Evolutionary conservation across 2,797 vertebrate species (phyloP), one percentile per base, ranked within the genome.

Genomic region (Naso thynnoides): DNA sequence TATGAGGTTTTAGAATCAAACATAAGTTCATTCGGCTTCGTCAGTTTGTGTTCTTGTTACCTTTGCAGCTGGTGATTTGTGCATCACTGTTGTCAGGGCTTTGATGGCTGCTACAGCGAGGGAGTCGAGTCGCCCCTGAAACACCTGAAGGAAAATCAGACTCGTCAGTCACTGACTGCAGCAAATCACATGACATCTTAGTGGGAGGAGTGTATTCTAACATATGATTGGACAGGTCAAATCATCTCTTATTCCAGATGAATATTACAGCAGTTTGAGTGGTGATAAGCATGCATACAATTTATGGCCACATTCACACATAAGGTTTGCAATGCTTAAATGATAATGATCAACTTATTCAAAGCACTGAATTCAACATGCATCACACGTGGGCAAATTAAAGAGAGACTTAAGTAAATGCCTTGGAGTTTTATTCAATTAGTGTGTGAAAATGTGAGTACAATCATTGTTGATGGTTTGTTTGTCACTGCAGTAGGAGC

Each of bases 1-100:
- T 9, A n/a, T 33, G 7, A 10, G 7, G 33, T 10, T 33, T 33
- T 33, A 33, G 33, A 33, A 33, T 33, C 10, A 6, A 33, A 10
- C 33, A 33, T 6, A 33, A 41, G 39, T 41, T 1, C 6, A 14
- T 41, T 18, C 4, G 13, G 16, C 14, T 4, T 41, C 36, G 36
- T 38, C 36, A 38, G 6, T 41, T 11, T 23, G 27, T 47, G 42
- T 2, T 39, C 2, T 5, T 18, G 75, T 88, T 86, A 97, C 98
- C 97, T 99, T 99, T 84, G 98, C 98, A 89, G 97, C 97, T 31
- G 98, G 98, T 55, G 98, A 99, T 89, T 96, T 98, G 86, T 96
- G 96, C 96, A 99, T 99, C 83, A 99, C 96, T 58, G 97, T 97
- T 45, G 97, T 99, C 78, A 99, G 95, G 74, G 98, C 96, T 88